Evolutionary conservation across 2,888 invertebrate genomes (phyloP).

Genomic region (Argyra leucocephala): DNA sequence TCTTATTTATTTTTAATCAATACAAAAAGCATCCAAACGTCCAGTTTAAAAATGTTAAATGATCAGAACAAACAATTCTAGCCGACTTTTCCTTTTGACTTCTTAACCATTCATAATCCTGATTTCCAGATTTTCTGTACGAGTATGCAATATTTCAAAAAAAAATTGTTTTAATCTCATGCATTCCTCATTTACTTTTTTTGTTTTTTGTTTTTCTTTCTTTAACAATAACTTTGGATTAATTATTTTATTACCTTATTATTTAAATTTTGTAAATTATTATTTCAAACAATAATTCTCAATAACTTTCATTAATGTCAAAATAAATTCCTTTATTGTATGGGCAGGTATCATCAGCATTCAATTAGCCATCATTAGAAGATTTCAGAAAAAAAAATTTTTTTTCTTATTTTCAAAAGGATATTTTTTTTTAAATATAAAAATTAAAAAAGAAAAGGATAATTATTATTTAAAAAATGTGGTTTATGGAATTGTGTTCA

Average conservation of each 20-base stretch:
- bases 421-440: background rate
- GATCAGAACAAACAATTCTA: too few species aligned
- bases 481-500: constrained; percentile 4
- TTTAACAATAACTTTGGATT: background rate
- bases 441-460: background rate
- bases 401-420: background rate
- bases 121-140: too few species aligned
- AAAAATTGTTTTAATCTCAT: too few species aligned
- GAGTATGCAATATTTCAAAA: too few species aligned
- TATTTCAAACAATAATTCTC: background rate
- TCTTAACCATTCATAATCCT: too few species aligned
- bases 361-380: constrained; percentile 6
- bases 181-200: background rate
- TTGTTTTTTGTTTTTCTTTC: background rate
- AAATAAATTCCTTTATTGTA: background rate
- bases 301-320: background rate
- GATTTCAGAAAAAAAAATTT: background rate
- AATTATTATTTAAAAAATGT: background rate
- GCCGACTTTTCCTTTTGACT: too few species aligned
- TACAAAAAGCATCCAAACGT: too few species aligned
- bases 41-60: too few species aligned
- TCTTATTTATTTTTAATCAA: too few species aligned
- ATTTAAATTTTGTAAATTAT: background rate
- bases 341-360: constrained; percentile 4
- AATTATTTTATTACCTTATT: background rate